phyloP scores from a whole-genome alignment of 2,888 invertebrate species.

The Mesorhabditis spiculigera region DNA sequence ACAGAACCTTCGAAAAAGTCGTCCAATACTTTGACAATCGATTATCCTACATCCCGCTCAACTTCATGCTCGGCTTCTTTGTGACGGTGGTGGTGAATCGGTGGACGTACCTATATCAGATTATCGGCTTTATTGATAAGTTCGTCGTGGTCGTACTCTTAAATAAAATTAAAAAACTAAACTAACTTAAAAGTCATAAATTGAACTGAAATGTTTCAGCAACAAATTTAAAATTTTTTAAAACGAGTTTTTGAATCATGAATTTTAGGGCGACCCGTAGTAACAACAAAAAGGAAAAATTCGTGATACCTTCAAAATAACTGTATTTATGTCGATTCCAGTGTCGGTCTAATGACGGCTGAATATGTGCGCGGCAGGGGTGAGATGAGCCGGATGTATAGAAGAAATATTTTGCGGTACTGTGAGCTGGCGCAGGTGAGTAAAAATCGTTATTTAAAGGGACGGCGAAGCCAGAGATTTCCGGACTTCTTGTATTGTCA shows the following conservation, averaged over 20 bases:
- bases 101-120: constrained; percentile 43
- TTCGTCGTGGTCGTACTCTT: constrained; percentile 13
- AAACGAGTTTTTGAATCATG: too few species aligned
- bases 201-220: too few species aligned
- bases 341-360: constrained; percentile 42
- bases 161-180: too few species aligned
- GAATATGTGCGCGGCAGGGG: constrained; percentile 42
- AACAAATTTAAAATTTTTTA: too few species aligned
- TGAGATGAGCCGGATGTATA: constrained; percentile 37
- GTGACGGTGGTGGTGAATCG: constrained; percentile 43
- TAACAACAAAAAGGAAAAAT: not conserved
- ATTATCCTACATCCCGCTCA: constrained; percentile 38
- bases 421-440: constrained; percentile 24
- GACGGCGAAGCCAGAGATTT: too few species aligned
- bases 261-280: not conserved
- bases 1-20: constrained; percentile 38
- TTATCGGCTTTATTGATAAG: constrained; percentile 48
- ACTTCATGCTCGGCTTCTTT: constrained; percentile 45
- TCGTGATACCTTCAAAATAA: not conserved
- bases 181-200: too few species aligned
- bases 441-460: too few species aligned
- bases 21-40: constrained; percentile 40
- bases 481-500: too few species aligned
- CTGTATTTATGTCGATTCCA: constrained; percentile 12
- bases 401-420: constrained; percentile 37